A percentile compares a stretch with the other conserved stretches of the same genome.
Evolutionary conservation across 2,888 invertebrate species (phyloP).

Genomic region (Pheosia tremula): DNA sequence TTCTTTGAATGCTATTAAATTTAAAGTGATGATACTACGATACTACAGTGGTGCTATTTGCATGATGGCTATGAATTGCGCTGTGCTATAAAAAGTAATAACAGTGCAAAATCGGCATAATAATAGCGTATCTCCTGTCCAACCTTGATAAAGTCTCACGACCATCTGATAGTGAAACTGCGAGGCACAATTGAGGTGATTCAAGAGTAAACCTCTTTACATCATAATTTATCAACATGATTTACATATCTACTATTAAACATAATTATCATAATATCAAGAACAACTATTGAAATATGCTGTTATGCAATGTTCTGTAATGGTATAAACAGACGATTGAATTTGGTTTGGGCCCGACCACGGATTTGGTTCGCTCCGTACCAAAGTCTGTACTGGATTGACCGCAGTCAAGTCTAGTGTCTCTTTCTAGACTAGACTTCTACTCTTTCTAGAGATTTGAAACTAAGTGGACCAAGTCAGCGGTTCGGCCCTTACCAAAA

Average conservation of each 20-base stretch:
- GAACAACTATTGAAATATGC: no score
- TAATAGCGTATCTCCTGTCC: slow-evolving; percentile 40
- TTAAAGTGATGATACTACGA: slow-evolving; percentile 16
- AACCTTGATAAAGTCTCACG: slow-evolving; percentile 44
- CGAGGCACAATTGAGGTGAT: slow-evolving; percentile 19
- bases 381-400: no score
- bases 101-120: slow-evolving; percentile 46
- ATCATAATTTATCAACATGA: slow-evolving; percentile 5
- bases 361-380: no score
- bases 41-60: slow-evolving; percentile 38
- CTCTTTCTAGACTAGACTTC: no score
- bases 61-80: slow-evolving; percentile 32
- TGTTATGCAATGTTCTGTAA: no score
- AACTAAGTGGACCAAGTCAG: no score
- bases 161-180: slow-evolving; percentile 43
- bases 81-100: slow-evolving; percentile 41
- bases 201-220: slow-evolving; percentile 17
- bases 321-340: no score
- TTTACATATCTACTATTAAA: neutral
- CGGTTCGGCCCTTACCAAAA: no score
- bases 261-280: neutral
- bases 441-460: no score
- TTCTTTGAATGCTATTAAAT: neutral
- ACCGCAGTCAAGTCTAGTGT: no score
- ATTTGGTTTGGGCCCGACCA: no score